Percentiles rank a stretch among this genome's conserved stretches.
Conservation (phyloP, 2,113 vertebrate genomes). For the Alectura lathami region DNA sequence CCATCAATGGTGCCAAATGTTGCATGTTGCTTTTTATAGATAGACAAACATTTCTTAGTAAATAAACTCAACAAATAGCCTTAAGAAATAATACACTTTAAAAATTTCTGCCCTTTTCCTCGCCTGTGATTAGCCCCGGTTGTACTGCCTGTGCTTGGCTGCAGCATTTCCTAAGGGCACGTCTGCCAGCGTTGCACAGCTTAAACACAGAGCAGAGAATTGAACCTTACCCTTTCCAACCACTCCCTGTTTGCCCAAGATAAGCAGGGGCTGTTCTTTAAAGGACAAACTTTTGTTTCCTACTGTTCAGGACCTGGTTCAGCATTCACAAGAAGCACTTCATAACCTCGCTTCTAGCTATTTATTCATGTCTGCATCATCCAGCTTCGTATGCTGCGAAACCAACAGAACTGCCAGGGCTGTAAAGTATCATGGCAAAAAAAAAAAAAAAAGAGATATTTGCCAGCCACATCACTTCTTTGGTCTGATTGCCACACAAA, state of each 20-base stretch:
- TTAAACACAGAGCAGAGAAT: background rate
- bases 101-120: background rate
- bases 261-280: background rate
- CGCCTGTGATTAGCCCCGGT: background rate
- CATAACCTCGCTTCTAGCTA: background rate
- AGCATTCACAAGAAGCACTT: background rate
- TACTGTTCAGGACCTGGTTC: background rate
- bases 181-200: background rate
- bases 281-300: background rate
- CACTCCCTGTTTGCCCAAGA: constrained; percentile 31
- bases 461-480: background rate
- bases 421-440: background rate
- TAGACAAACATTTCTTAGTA: background rate
- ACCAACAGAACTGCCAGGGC: background rate
- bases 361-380: background rate
- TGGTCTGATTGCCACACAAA: background rate
- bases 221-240: constrained; percentile 37
- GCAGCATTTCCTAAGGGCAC: background rate
- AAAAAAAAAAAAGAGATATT: background rate
- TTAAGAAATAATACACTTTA: background rate
- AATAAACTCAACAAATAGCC: background rate
- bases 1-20: background rate
- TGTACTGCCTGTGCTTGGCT: background rate
- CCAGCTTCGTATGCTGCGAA: background rate
- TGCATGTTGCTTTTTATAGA: background rate